phyloP scores from a whole-genome alignment of 2,797 vertebrate genomes.

The Siniperca undulata region DNA sequence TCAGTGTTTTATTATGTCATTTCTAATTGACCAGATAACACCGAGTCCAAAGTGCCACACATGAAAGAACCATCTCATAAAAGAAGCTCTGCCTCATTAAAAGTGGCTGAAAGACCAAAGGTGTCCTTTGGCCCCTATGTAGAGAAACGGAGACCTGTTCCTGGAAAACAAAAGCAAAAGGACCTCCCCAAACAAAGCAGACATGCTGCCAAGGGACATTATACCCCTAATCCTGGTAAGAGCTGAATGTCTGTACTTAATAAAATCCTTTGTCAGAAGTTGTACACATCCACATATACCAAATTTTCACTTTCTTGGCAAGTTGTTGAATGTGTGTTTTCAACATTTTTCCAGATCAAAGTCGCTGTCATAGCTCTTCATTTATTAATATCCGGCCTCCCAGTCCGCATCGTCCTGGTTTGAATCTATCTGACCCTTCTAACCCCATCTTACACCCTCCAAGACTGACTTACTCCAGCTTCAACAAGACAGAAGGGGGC shows the following conservation, averaged over 20 bases:
- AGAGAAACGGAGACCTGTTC: constrained; percentile 58
- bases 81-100: constrained; percentile 42
- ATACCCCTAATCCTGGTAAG: constrained; percentile 82
- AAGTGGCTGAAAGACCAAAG: constrained; percentile 68
- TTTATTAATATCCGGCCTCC: constrained; percentile 69
- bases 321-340: constrained; percentile 1
- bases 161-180: constrained; percentile 57
- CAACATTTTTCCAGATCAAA: constrained; percentile 63
- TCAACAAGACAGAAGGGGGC: constrained; percentile 57
- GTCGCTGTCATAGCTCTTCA: constrained; percentile 26
- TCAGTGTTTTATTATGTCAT: constrained; percentile 23
- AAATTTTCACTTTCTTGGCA: constrained; percentile 5
- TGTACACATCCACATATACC: not conserved
- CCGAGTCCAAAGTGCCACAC: constrained; percentile 53
- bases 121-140: constrained; percentile 75
- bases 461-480: constrained; percentile 68
- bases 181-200: constrained; percentile 51
- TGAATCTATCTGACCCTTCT: constrained; percentile 67
- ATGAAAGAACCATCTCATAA: constrained; percentile 54
- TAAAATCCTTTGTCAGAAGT: not conserved
- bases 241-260: constrained; percentile 12
- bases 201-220: constrained; percentile 65
- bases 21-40: constrained; percentile 59
- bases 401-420: constrained; percentile 63
- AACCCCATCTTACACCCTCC: constrained; percentile 79